phyloP scores from a whole-genome alignment of 2,888 invertebrate genomes.

The Hypena proboscidalis region DNA sequence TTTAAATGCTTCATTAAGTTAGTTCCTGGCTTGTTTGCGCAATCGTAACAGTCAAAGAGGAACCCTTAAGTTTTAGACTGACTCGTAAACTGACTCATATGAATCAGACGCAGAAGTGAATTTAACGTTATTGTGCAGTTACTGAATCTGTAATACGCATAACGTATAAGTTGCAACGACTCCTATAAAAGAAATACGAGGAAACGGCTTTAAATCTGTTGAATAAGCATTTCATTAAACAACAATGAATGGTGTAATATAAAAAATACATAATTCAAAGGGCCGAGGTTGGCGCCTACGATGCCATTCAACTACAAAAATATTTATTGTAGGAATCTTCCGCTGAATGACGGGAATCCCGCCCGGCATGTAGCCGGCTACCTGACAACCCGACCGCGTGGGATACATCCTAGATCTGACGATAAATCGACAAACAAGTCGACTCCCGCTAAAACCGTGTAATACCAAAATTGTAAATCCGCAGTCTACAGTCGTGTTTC shows the following conservation, averaged over 20 bases:
- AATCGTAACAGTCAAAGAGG: conserved; percentile 25
- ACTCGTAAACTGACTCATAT: conserved; percentile 30
- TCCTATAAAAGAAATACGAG: conserved; percentile 16
- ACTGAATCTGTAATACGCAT: neutral
- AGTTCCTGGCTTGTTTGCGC: conserved; percentile 6
- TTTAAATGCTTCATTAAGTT: too few species aligned
- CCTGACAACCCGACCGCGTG: conserved; percentile 54
- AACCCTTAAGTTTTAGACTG: conserved; percentile 18
- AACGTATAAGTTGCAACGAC: neutral
- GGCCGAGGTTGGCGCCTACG: conserved; percentile 40
- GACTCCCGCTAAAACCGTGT: conserved; percentile 39
- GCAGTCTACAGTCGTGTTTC: conserved; percentile 28
- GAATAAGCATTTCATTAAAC: conserved; percentile 23
- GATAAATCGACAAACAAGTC: conserved; percentile 39
- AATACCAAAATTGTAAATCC: conserved; percentile 33
- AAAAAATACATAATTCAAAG: conserved; percentile 49
- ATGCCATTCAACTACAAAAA: conserved; percentile 58
- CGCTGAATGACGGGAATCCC: conserved; percentile 56
- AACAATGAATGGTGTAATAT: conserved; percentile 33
- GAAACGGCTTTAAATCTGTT: conserved; percentile 23
- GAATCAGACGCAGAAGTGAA: conserved; percentile 24
- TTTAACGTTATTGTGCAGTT: conserved; percentile 15
- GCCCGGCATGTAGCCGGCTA: conserved; percentile 43
- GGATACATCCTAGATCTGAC: conserved; percentile 44
- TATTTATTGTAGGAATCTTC: conserved; percentile 64